Evolutionary conservation across 2,888 invertebrate species (phyloP), one percentile per base, ranked within the genome.

Genomic region (Drosophila engyochracea): DNA sequence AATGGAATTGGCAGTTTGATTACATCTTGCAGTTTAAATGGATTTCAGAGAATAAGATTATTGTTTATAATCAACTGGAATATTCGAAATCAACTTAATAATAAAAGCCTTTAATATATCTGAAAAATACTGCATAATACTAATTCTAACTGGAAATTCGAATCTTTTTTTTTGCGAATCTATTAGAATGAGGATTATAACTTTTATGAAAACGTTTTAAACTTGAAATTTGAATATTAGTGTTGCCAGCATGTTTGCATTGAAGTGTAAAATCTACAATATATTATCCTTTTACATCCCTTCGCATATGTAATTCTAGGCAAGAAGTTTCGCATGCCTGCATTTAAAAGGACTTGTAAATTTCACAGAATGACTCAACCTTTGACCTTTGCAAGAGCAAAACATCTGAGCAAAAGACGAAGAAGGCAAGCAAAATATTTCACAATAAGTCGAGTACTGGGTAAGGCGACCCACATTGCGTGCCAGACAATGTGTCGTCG

Each of bases 301-400:
- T 25, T 54, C 1, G 55, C 4, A n/a, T 58, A 31, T 58, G 39
- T 30, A 22, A 30, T 37, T 28, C 14, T n/a, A 39, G 37, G n/a
- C 7, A 2, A 41, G 28, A 41, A n/a, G 39, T 58, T 41, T 31
- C 10, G 30, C 30, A 22, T 30, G 57, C 16, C 22, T 22, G 58
- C 4, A 22, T 31, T 41, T 58, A 30, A 22, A 41, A 16, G 39
- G 5, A 7, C 28, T 64, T 55, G 33, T n/a, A 41, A 22, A 35
- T 60, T 57, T 10, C 55, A 58, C 35, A 35, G 57, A 64, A 52
- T 28, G 58, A 58, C 52, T 74, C 55, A 79, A 83, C 89, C 86
- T 88, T 76, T 88, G 79, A 85, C 83, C 89, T 85, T 85, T 70
- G 28, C 51, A 55, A 60, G 53, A 52, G 74, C 44, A 66, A 62